phyloP scores from a whole-genome alignment of 2,797 vertebrate genomes.

The Pogoniulus pusillus region DNA sequence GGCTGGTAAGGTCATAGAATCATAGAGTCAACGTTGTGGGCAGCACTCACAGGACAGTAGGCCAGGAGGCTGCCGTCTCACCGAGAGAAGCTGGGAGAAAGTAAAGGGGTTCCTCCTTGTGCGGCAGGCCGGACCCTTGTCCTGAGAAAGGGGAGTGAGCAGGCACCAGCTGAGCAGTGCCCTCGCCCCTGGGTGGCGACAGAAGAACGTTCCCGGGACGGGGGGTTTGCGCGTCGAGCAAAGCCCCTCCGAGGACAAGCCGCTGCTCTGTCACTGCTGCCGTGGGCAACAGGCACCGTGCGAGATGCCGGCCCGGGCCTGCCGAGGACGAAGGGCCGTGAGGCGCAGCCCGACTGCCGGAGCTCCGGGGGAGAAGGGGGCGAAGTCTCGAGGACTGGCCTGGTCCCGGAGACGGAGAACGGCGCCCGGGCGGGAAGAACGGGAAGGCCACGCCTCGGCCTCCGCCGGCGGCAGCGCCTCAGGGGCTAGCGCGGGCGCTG shows the following conservation, averaged over 20 bases:
- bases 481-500: too few relatives aligned
- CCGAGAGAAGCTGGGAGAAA: too few relatives aligned
- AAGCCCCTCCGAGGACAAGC: background rate
- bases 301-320: background rate
- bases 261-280: background rate
- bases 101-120: rapidly evolving
- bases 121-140: rapidly evolving
- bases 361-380: rapidly evolving
- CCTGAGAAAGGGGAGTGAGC: background rate
- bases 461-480: rapidly evolving
- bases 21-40: too few relatives aligned
- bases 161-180: background rate
- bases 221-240: too few relatives aligned
- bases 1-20: background rate
- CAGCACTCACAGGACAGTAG: rapidly evolving
- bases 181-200: background rate
- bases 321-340: rapidly evolving
- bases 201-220: rapidly evolving
- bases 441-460: rapidly evolving
- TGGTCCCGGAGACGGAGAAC: rapidly evolving
- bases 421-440: too few relatives aligned
- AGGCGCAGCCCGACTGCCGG: too few relatives aligned
- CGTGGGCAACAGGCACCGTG: background rate
- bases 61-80: rapidly evolving
- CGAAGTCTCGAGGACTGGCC: background rate